phyloP scores from a whole-genome alignment of 2,888 invertebrate genomes.

The Antheraea yamamai region DNA sequence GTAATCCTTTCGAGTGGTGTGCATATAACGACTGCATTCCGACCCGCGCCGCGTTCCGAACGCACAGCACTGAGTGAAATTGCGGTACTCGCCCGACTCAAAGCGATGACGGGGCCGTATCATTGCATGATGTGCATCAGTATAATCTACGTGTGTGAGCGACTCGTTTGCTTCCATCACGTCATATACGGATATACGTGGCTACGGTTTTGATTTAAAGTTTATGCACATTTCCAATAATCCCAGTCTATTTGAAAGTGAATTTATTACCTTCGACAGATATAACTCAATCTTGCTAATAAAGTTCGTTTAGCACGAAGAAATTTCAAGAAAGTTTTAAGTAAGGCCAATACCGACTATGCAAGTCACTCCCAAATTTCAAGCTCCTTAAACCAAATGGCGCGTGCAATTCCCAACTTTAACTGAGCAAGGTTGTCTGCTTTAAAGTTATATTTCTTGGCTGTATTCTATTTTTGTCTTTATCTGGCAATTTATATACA shows the following conservation, averaged over 20 bases:
- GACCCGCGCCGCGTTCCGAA: conserved; percentile 51
- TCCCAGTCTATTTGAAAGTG: background rate
- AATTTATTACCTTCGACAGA: conserved; percentile 10
- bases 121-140: conserved; percentile 62
- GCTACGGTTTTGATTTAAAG: conserved; percentile 24
- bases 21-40: conserved; percentile 74
- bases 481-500: conserved; percentile 24
- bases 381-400: conserved; percentile 35
- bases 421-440: conserved; percentile 28
- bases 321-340: conserved; percentile 31
- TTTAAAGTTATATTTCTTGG: conserved; percentile 33
- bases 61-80: conserved; percentile 58
- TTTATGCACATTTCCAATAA: background rate
- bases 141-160: conserved; percentile 37
- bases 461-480: conserved; percentile 28
- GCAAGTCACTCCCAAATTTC: conserved; percentile 32
- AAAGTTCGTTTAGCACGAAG: conserved; percentile 26
- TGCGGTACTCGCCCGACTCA: conserved; percentile 66
- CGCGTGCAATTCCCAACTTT: conserved; percentile 41
- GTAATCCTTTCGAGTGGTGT: conserved; percentile 77
- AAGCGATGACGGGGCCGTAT: conserved; percentile 70
- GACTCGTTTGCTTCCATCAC: conserved; percentile 35
- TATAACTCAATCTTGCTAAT: conserved; percentile 21
- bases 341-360: conserved; percentile 30
- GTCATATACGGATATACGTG: conserved; percentile 29